Evolutionary conservation across 2,113 vertebrate genomes (phyloP), one percentile per base, ranked within the genome.

Genomic region (Pterocles burchelli): DNA sequence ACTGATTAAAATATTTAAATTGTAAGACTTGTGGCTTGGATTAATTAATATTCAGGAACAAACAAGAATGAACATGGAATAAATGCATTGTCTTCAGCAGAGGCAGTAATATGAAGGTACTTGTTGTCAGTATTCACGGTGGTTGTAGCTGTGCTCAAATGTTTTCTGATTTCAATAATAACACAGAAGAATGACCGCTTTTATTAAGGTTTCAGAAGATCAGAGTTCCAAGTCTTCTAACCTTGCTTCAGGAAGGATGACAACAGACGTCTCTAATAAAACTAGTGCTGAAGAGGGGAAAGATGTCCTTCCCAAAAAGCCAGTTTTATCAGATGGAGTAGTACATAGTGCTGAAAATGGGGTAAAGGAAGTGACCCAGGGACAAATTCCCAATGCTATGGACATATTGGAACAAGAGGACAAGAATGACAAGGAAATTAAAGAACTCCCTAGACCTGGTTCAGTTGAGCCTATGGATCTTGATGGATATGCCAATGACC

Each of bases 401-500:
- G 98, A 99, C n/a, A 85, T 96, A 49, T 51, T 96, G 41, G 98
- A 97, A 67, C 95, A 97, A 11, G 48, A 95, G n/a, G 97, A 96
- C 38, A 98, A 98, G 77, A 86, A 72, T n/a, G 96, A 96, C 78
- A 93, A 24, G 45, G 97, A 97, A 59, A 90, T 97, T 62, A 97
- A 94, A 75, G 98, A 98, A 34, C 95, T 96, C 13, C 86, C 96
- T 89, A 97, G 91, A 80, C 87, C 95, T 12, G 97, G 97, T 36
- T 93, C 97, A 48, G 95, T 91, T 7, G 99, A 99, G 81, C 98
- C 98, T 51, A 99, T 99, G 99, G 99, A 99, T 82, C 96, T 98
- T 7, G 98, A 98, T 55, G 98, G 98, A 61, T 97, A 81, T 80
- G 98, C 95, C 95, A 97, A 86, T 68, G 98, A 97, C 65, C 91